Evolutionary conservation across 2,888 invertebrate species (phyloP), one percentile per base, ranked within the genome.

Genomic region (Trimorus sp.): DNA sequence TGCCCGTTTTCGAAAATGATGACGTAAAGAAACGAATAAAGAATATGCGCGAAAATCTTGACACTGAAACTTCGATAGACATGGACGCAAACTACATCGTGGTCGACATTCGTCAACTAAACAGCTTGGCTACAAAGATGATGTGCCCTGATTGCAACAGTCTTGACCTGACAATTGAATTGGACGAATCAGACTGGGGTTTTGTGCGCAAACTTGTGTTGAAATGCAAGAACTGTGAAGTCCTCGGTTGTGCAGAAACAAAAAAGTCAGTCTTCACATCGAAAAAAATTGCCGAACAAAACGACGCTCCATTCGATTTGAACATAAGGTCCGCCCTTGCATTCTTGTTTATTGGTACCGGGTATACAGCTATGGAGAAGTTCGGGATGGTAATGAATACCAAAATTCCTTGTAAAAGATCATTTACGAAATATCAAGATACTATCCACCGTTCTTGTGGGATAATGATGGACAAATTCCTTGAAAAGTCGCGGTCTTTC

Each of bases 321-420:
- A 58, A 58, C 38, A 38, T 58, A n/a, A 58, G 58, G 9, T 36
- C 58, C 37, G 36, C 58, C 9, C 58, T 58, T 11, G 58, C 58
- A 58, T 58, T 58, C 58, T 14, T 58, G 37, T 58, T 37, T 37
- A 58, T 58, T 36, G 58, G 58, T 14, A 36, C 7, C 16, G 37
- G 38, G n/a, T 58, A 58, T 36, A n/a, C 58, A 37, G 58, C 38
- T 58, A n/a, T 37, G 14, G 58, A 58, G 14, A 58, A 58, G 37
- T 58, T 58, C 38, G 58, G 58, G 11, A 58, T 58, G 36, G 36
- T 58, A 58, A 38, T 58, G 58, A 37, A 58, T 12, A 37, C 58
- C 38, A 37, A 58, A n/a, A 14, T 58, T 58, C 38, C 58, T 11
- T 58, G 37, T 58, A n/a, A 58, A 58, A 58, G 12, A 58, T 58